Evolutionary conservation across 2,888 invertebrate genomes (phyloP), one percentile per base, ranked within the genome.

Genomic region (Homarus gammarus): DNA sequence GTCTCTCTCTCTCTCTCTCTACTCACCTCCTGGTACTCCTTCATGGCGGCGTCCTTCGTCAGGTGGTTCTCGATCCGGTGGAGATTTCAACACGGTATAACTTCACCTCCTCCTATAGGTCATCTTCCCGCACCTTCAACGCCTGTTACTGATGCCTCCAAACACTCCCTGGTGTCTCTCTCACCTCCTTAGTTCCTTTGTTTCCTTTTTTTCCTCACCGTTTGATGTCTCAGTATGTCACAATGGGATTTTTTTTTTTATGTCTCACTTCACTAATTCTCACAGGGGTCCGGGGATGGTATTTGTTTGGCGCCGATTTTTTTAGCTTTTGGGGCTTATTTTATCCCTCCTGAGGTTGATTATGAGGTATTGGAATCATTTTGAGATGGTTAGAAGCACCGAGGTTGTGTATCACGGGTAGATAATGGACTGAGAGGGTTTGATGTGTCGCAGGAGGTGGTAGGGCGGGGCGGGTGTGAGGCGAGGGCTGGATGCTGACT

Each of bases 11-110:
- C 70, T 27, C 15, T 3, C 18, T 18, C 70, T 2, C 0, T 3
- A 3, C 64, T 64, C 27, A 64, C 64, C 64, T 64, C 64, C 64
- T 64, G 64, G 27, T 64, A 64, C 27, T 64, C 64, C 64, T 64
- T 64, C 64, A 64, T 64, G 64, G 64, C 64, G 64, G 0, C 5
- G n/a, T 44, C 12, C 6, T 12, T 44, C 44, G 5, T 12, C 44
- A 8, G 44, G 6, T 44, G 44, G 44, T 44, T n/a, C n/a, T n/a
- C n/a, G n/a, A n/a, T 12, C 12, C 44, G 12, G 6, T 44, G 44
- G 44, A 12, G 56, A 56, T 18, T 18, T 56, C 56, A 56, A 27
- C 27, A 27, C 27, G n/a, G n/a, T 18, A 3, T 15, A 56, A 56
- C 56, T 56, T 1, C 18, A 15, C 18, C 5, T n/a, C n/a, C n/a